phyloP scores from a whole-genome alignment of 2,888 invertebrate species.

The Rhingia campestris region DNA sequence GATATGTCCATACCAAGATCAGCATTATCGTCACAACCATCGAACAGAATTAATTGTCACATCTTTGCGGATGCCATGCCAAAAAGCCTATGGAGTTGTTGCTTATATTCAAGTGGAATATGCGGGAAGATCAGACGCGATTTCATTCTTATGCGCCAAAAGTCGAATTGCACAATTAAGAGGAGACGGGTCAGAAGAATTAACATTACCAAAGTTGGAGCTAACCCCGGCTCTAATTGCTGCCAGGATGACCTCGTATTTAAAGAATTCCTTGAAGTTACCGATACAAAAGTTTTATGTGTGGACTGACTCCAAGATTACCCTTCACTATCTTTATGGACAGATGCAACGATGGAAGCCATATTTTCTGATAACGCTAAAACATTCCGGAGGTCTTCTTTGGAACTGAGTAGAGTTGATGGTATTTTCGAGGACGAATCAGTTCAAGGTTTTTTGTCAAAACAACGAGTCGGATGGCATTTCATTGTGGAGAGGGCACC shows the following conservation, averaged over 20 bases:
- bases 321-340: slow-evolving; percentile 37
- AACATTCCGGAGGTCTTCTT: too few species aligned
- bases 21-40: slow-evolving; percentile 14
- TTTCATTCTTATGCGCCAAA: too few species aligned
- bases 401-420: slow-evolving; percentile 26
- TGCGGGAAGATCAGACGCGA: too few species aligned
- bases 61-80: slow-evolving; percentile 43
- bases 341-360: slow-evolving; percentile 46
- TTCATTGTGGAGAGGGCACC: slow-evolving; percentile 32
- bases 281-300: not conserved
- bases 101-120: too few species aligned
- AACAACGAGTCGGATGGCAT: slow-evolving; percentile 16
- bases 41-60: slow-evolving; percentile 3
- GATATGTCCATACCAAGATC: slow-evolving; percentile 6
- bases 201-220: slow-evolving; percentile 46
- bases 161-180: too few species aligned
- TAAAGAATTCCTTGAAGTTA: slow-evolving; percentile 14
- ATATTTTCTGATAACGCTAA: too few species aligned
- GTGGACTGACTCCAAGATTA: slow-evolving; percentile 47
- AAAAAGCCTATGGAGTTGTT: too few species aligned
- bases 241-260: slow-evolving; percentile 28
- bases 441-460: slow-evolving; percentile 1
- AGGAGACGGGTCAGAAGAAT: too few species aligned
- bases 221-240: slow-evolving; percentile 32
- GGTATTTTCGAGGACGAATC: slow-evolving; percentile 37